A percentile compares a stretch with the other conserved stretches of the same genome.
Conservation (phyloP, 2,113 vertebrate genomes). For the Leucopternis melanops region DNA sequence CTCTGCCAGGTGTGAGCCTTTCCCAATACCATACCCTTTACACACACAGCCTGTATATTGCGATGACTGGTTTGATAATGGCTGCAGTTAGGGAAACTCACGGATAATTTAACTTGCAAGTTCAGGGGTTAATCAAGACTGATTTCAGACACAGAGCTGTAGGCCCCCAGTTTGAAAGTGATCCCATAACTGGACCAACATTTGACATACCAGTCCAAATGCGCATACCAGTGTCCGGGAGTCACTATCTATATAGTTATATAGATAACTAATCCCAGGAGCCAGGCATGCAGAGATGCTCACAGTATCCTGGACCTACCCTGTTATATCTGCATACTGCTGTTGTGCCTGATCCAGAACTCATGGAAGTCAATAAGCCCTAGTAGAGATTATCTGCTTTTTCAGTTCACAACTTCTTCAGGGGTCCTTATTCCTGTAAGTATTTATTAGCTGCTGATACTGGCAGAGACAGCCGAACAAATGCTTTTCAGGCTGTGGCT, state of each 20-base stretch:
- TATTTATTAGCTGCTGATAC: neutral
- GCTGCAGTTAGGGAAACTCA: neutral
- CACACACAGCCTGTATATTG: neutral
- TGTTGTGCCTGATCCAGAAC: neutral
- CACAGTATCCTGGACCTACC: neutral
- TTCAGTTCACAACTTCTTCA: neutral
- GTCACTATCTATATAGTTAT: neutral
- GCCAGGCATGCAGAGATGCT: neutral
- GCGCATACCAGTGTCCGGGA: rapidly evolving
- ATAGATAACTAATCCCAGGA: neutral
- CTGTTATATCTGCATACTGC: neutral
- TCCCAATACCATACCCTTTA: neutral
- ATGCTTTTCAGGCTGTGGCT: neutral
- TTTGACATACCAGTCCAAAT: neutral
- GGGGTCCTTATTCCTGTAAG: neutral
- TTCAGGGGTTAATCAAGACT: neutral
- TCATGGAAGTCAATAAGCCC: neutral
- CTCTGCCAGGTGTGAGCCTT: neutral
- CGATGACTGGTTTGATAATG: neutral
- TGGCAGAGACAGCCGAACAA: neutral
- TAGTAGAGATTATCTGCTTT: neutral
- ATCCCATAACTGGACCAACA: neutral
- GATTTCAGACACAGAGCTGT: neutral
- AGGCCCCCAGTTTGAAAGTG: neutral
- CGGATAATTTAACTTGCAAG: neutral